These are phyloP conservation scores for Charadrius vociferus DNA, from an alignment of 2,113 vertebrate species.

Conservation along the genomic window DNA sequence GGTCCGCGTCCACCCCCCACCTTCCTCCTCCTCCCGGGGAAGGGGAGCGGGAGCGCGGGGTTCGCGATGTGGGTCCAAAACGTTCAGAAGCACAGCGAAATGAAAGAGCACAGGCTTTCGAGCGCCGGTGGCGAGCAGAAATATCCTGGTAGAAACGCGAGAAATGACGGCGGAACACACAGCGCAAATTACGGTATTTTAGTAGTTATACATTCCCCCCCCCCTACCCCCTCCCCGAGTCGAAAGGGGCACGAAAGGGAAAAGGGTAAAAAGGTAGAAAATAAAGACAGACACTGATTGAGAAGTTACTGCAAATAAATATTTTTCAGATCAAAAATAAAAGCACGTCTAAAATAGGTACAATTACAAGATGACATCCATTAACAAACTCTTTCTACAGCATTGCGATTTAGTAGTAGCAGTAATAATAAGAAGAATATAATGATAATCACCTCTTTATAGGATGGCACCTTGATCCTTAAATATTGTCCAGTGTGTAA, in stretches of 20 bases:
- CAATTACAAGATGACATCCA: background rate
- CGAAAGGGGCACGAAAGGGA: background rate
- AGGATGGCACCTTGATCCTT: slow-evolving; percentile 77
- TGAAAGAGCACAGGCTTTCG: background rate
- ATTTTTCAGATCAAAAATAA: background rate
- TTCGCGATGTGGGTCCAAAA: background rate
- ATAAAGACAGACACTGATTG: background rate
- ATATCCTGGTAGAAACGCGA: background rate
- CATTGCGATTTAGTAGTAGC: background rate
- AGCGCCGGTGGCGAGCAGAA: background rate
- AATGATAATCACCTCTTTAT: slow-evolving; percentile 67
- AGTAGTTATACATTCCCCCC: background rate
- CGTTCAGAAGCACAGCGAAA: background rate
- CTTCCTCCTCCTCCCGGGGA: background rate
- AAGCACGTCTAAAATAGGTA: background rate
- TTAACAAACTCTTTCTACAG: background rate
- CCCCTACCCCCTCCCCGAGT: background rate
- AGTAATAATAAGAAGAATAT: background rate
- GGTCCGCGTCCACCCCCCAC: background rate
- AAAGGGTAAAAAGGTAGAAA: background rate
- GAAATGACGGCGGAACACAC: background rate
- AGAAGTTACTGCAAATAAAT: background rate
- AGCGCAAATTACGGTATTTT: background rate
- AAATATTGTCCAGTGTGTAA: slow-evolving; percentile 71
- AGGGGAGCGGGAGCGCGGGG: background rate